These are phyloP conservation scores for Oophaga pumilio DNA, from an alignment of 2,113 vertebrate genomes.

Conservation along the genomic window DNA sequence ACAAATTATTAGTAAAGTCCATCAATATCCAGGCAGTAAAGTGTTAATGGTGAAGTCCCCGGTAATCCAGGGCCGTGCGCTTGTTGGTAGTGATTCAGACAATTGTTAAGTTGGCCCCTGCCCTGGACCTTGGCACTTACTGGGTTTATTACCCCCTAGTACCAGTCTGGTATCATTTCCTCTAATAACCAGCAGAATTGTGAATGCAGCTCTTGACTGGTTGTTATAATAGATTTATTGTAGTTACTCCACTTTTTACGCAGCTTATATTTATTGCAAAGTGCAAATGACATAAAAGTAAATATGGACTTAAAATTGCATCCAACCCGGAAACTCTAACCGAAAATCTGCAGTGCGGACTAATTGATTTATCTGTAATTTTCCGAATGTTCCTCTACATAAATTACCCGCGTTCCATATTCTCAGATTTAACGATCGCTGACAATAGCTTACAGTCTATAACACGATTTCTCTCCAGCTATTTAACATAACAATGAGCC, in stretches of 20 bases:
- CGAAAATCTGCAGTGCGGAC: neutral
- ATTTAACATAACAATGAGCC: constrained; percentile 7
- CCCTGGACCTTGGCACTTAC: too few relatives aligned
- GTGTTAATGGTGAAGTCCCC: too few relatives aligned
- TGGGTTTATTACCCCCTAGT: too few relatives aligned
- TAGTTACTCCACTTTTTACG: neutral
- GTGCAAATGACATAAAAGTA: neutral
- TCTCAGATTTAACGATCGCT: constrained; percentile 18
- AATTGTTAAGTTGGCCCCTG: too few relatives aligned
- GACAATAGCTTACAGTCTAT: neutral
- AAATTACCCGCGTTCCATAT: neutral
- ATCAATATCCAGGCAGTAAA: too few relatives aligned
- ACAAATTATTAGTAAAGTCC: too few relatives aligned
- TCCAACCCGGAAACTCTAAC: neutral
- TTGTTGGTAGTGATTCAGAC: too few relatives aligned
- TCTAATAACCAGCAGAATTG: neutral
- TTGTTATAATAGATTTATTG: neutral
- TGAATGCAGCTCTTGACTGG: neutral
- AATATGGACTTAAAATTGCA: neutral
- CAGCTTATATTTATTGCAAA: neutral
- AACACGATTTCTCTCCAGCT: constrained; percentile 21
- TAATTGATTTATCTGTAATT: constrained; percentile 11
- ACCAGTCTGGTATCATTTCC: too few relatives aligned
- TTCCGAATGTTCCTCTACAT: constrained; percentile 2
- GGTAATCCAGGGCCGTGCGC: too few relatives aligned